phyloP scores from a whole-genome alignment of 1,140 invertebrate genomes.

The Magallana gigas region DNA sequence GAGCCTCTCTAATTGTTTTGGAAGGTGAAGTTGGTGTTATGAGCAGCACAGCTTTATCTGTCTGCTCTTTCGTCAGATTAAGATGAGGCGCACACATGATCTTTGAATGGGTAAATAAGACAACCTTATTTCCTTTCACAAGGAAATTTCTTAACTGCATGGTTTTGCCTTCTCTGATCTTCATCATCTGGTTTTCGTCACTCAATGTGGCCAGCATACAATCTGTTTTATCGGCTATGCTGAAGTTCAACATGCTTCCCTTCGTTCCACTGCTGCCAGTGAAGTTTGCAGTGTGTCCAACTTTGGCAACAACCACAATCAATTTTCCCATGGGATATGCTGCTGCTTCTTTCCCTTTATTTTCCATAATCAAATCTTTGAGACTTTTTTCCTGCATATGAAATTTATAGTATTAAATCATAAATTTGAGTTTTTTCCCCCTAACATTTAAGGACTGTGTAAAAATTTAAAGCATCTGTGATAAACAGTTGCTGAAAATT shows the following conservation, averaged over 20 bases:
- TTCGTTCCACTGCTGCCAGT: background rate
- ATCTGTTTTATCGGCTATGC: background rate
- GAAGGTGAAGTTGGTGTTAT: too few species aligned
- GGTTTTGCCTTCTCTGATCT: conserved; percentile 8
- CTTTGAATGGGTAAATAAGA: background rate
- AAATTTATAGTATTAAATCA: background rate
- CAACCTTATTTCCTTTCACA: background rate
- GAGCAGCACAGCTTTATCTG: too few species aligned
- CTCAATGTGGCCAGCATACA: background rate
- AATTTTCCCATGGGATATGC: background rate
- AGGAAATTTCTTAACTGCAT: conserved; percentile 19
- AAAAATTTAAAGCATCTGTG: too few species aligned
- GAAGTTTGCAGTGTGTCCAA: conserved; percentile 27
- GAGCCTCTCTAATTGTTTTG: too few species aligned
- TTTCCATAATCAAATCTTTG: background rate
- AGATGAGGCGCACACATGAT: background rate
- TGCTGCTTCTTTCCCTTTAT: background rate
- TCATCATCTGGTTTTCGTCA: background rate
- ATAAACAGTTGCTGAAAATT: too few species aligned
- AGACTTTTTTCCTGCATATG: conserved; percentile 14
- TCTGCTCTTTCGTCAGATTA: background rate
- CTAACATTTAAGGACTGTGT: too few species aligned
- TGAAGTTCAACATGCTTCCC: conserved; percentile 21
- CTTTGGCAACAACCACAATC: background rate
- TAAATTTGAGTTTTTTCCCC: too few species aligned